Evolutionary conservation across 2,113 vertebrate species (phyloP).

Genomic region (Etia nguti): DNA sequence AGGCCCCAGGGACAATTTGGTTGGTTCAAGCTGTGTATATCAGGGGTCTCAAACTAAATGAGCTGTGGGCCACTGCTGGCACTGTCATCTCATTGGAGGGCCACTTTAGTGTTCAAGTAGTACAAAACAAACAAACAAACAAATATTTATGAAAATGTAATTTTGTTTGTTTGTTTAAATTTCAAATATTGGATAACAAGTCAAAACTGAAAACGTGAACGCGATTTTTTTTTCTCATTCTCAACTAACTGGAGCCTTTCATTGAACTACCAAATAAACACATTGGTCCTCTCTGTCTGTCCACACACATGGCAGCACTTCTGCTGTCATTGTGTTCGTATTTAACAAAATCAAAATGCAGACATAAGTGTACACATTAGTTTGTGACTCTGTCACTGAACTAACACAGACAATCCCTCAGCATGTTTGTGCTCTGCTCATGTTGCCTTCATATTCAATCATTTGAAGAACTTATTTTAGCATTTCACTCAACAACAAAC

Average conservation of each 20-base stretch:
- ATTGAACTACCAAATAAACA: background rate
- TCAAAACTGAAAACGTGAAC: rapidly evolving
- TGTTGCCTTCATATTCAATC: background rate
- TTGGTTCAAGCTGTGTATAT: rapidly evolving
- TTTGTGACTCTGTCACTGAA: background rate
- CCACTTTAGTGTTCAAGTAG: background rate
- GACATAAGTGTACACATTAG: background rate
- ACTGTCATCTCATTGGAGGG: too few relatives aligned
- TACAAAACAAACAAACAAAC: rapidly evolving
- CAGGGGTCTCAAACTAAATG: background rate
- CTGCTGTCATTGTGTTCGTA: background rate
- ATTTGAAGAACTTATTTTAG: background rate
- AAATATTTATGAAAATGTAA: background rate
- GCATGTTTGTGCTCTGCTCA: background rate
- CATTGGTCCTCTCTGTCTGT: rapidly evolving
- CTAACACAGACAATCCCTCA: background rate
- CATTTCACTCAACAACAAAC: background rate
- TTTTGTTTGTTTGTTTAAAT: rapidly evolving
- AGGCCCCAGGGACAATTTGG: background rate
- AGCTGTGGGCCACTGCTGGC: rapidly evolving
- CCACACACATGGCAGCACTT: background rate
- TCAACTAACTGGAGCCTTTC: background rate
- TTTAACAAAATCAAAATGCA: background rate
- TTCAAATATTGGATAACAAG: rapidly evolving
- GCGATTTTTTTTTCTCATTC: background rate